These are phyloP conservation scores for Sinotaia quadrata DNA, from an alignment of 2,888 invertebrate species.

Conservation along the genomic window DNA sequence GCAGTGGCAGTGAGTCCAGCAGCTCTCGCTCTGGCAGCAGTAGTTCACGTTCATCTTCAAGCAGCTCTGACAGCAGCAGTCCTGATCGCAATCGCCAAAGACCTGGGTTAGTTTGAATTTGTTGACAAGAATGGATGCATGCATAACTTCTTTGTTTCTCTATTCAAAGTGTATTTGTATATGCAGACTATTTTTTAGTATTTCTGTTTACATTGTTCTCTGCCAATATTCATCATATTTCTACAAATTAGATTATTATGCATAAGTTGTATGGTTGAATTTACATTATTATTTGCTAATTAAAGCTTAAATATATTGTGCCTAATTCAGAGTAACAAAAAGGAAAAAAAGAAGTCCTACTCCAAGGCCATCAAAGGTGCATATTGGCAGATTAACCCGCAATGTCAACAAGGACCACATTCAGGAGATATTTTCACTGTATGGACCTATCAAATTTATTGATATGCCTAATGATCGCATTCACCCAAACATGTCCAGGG, in stretches of 20 bases:
- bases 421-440: conserved; percentile 72
- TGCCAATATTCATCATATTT: no score
- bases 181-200: no score
- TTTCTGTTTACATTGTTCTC: no score
- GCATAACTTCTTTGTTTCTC: no score
- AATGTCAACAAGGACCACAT: conserved; percentile 84
- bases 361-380: conserved; percentile 92
- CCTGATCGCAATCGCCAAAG: conserved; percentile 34
- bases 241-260: no score
- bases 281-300: no score
- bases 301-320: no score
- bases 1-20: conserved; percentile 59
- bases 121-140: no score
- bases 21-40: conserved; percentile 72
- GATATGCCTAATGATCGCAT: conserved; percentile 91
- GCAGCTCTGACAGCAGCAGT: conserved; percentile 56
- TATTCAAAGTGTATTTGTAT: no score
- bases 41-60: conserved; percentile 79
- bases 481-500: conserved; percentile 90
- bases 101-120: conserved; percentile 9
- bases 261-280: no score
- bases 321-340: conserved; percentile 71
- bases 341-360: conserved; percentile 84
- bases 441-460: conserved; percentile 83
- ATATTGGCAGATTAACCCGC: conserved; percentile 91